These are phyloP conservation scores for Cinclus mexicanus DNA, from an alignment of 2,113 vertebrate species.

Conservation along the genomic window DNA sequence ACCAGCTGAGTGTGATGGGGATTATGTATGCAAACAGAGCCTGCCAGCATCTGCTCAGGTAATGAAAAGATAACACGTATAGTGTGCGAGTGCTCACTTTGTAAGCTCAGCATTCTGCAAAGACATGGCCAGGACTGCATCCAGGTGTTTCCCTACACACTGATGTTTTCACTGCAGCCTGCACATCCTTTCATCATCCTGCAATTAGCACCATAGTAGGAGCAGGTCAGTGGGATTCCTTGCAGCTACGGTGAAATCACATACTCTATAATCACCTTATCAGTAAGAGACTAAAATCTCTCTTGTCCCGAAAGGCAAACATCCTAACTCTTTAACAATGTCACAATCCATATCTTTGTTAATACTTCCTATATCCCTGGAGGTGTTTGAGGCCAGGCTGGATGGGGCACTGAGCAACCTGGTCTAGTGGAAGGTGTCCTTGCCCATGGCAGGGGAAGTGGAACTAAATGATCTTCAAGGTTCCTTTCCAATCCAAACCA, in stretches of 20 bases:
- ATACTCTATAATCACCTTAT: background rate
- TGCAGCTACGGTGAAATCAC: background rate
- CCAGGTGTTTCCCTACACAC: background rate
- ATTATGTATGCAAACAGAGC: background rate
- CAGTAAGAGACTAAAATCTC: background rate
- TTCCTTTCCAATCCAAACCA: background rate
- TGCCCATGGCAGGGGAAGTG: background rate
- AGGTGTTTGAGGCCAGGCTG: background rate
- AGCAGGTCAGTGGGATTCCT: background rate
- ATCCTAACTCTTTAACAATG: background rate
- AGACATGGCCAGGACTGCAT: background rate
- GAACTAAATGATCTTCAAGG: background rate
- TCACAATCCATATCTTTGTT: background rate
- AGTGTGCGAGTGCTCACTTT: background rate
- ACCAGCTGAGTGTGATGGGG: background rate
- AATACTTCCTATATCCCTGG: background rate
- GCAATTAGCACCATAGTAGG: background rate
- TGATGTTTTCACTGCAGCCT: background rate
- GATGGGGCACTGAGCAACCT: background rate
- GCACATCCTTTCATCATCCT: background rate
- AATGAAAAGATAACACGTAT: background rate
- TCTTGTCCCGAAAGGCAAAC: background rate
- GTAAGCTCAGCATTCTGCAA: background rate
- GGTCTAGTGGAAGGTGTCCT: background rate
- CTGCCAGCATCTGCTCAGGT: background rate